phyloP scores from a whole-genome alignment of 2,113 vertebrate species.

The Pygoscelis adeliae region DNA sequence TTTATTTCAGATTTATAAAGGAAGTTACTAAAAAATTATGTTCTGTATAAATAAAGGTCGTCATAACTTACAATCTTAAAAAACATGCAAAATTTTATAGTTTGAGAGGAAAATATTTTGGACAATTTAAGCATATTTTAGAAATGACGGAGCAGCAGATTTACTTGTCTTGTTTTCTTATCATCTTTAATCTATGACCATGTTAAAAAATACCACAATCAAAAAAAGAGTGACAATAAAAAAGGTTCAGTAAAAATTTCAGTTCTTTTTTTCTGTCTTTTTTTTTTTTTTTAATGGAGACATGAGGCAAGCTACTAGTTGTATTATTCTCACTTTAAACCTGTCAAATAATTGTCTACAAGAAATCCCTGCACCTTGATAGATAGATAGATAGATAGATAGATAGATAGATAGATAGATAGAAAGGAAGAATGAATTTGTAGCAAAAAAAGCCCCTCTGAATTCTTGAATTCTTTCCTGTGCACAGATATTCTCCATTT shows the following conservation, averaged over 20 bases:
- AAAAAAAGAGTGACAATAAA: neutral
- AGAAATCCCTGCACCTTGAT: neutral
- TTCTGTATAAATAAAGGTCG: neutral
- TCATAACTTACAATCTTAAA: neutral
- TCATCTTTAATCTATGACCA: neutral
- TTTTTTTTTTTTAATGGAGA: neutral
- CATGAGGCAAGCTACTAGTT: neutral
- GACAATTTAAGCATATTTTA: neutral
- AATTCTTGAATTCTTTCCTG: neutral
- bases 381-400: neutral
- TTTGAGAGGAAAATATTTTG: neutral
- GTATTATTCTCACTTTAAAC: neutral
- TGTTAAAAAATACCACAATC: neutral
- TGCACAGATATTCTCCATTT: neutral
- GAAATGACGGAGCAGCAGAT: neutral
- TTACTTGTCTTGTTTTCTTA: neutral
- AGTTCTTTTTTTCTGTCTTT: neutral
- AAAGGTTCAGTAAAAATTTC: neutral
- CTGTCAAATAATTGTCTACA: neutral
- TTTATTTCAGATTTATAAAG: neutral
- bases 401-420: neutral
- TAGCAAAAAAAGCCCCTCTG: rapidly evolving
- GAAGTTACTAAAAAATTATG: neutral
- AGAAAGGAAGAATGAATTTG: neutral
- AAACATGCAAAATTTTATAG: neutral